Evolutionary conservation across 2,888 invertebrate species (phyloP).

Genomic region (Monochamus alternatus): DNA sequence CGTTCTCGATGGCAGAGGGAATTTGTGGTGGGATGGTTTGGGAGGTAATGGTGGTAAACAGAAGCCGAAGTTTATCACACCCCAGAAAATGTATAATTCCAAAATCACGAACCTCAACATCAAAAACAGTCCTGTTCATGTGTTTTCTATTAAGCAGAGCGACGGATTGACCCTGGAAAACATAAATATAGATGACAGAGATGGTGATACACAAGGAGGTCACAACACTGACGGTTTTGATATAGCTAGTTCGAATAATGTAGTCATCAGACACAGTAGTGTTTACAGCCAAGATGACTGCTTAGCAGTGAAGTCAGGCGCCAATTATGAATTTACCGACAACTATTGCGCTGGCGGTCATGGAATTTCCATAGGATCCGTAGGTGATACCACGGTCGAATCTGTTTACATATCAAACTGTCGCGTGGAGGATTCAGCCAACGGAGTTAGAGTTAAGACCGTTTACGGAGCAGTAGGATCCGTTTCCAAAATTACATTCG

Average conservation of each 20-base stretch:
- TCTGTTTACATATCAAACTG: background rate
- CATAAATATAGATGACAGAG: constrained; percentile 22
- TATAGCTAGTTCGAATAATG: constrained; percentile 41
- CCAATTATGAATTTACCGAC: constrained; percentile 44
- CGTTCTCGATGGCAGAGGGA: constrained; percentile 15
- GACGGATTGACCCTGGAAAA: background rate
- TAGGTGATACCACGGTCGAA: constrained; percentile 20
- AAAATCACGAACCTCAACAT: background rate
- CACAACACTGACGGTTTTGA: constrained; percentile 56
- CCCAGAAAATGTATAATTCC: background rate
- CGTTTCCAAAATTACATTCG: constrained; percentile 33
- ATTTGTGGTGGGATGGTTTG: constrained; percentile 11
- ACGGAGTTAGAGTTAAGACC: constrained; percentile 44
- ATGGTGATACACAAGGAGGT: constrained; percentile 26
- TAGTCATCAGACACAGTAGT: constrained; percentile 46
- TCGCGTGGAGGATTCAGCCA: constrained; percentile 26
- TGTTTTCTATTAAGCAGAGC: background rate
- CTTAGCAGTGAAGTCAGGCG: constrained; percentile 50
- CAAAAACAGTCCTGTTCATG: constrained; percentile 4
- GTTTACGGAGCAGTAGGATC: constrained; percentile 32
- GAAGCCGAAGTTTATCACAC: constrained; percentile 11
- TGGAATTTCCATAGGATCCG: constrained; percentile 52
- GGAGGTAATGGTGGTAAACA: constrained; percentile 4
- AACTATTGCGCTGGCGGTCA: constrained; percentile 53
- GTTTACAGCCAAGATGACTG: constrained; percentile 57